Base-by-base conservation (phyloP, 2,113 vertebrate species). In the Archilochus colubris region DNA sequence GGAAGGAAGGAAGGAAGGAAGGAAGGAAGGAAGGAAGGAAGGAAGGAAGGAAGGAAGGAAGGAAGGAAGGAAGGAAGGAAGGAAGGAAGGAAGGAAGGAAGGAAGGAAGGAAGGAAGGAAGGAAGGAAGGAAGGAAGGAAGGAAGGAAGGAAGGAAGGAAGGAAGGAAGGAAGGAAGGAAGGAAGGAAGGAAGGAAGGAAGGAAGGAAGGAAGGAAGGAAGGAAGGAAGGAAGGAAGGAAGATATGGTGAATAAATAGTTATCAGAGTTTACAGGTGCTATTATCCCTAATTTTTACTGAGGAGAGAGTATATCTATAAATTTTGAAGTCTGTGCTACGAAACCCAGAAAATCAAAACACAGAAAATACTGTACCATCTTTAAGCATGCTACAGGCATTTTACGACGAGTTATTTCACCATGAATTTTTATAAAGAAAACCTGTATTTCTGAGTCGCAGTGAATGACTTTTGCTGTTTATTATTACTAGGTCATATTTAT, bases 381-480 rank as follows among this genome's bases (percentile, higher is more conserved):
- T 69, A 76, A 86, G 79, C 79, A 43, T 27, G 75, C 85, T 80
- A 58, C 25, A 59, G 75, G 93, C 82, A 46, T 79, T 90, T 93
- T 77, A 33, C 24, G 24, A 70, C 59, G 86, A 89, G 36, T 83
- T 93, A 93, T 54, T 46, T 88, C 67, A 58, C 18, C 43, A 38
- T 67, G 85, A 86, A 77, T 91, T 95, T 91, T 80, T 88, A 88
- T 62, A 51, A 69, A 77, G 75, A 80, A 93, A 69, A 94, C 20
- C 21, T 66, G 24, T 74, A 28, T 87, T 86, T 86, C 70, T 68
- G 36, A 86, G 43, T 20, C 50, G 50, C 7, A 85, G 30, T 15
- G 58, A 88, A 73, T n/a, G 33, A 89, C 21, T 72, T 86, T 80
- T 88, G 16, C 44, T 87, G 43, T 54, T 93, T 91, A 83, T 74